A percentile compares a stretch with the other conserved stretches of the same genome.
Conservation (phyloP, 2,888 invertebrate genomes). For the Dromius quadrimaculatus region DNA sequence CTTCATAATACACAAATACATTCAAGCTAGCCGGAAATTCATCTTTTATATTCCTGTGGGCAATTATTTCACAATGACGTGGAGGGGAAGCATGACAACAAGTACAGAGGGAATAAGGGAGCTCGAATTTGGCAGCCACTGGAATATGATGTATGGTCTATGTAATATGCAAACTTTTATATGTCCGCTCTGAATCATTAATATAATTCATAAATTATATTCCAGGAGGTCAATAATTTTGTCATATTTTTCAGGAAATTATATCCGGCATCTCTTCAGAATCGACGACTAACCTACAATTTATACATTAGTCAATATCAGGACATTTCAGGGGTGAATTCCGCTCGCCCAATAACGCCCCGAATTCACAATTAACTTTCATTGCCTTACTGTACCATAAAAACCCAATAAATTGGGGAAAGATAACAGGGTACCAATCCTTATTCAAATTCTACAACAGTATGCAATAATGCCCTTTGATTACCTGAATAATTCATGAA, state of each 20-base stretch:
- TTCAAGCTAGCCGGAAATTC: conserved; percentile 11
- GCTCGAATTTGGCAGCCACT: conserved; percentile 7
- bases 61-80: conserved; percentile 18
- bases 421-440: no score
- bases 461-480: no score
- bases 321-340: not conserved
- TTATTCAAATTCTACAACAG: no score
- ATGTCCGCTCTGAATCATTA: not conserved
- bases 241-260: no score
- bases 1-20: conserved; percentile 30
- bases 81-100: not conserved
- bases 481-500: no score
- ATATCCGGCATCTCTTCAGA: not conserved
- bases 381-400: conserved; percentile 13
- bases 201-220: conserved; percentile 18
- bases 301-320: not conserved
- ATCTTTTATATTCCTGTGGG: not conserved
- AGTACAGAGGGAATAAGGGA: not conserved
- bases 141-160: not conserved
- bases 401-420: no score
- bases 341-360: not conserved
- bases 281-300: conserved; percentile 3
- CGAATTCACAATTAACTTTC: conserved; percentile 5
- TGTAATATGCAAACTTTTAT: conserved; percentile 21
- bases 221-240: not conserved